Base-by-base conservation (phyloP, 2,888 invertebrate genomes). In the Sesia apiformis region DNA sequence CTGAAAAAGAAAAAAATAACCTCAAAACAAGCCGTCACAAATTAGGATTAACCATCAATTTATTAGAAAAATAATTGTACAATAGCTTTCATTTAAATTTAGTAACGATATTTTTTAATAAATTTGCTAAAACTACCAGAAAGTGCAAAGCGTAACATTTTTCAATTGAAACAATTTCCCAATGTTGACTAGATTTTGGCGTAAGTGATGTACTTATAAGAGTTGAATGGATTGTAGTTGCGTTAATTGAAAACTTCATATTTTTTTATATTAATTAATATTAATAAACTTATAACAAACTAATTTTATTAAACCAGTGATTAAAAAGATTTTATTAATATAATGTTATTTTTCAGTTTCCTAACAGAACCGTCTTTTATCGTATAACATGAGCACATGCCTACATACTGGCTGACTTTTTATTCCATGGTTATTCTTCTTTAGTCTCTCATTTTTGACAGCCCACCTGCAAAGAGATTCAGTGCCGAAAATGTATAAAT, bases 401-500 rank as follows among this genome's bases (percentile, higher is more conserved):
- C 7, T 42, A 42, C 5, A 5, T 3, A 42, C 5, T 42, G 7
- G 42, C 5, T 7, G 42, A 5, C 7, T 42, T 42, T 42, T 6
- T 42, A 42, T 6, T 42, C 7, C 3, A 42, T 42, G 5, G 42
- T 42, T 42, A 7, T 3, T 5, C 42, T 7, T 42, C 7, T 42
- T 42, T 42, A 42, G 5, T 7, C 5, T 42, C 42, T 6, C 42
- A 7, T 42, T 42, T 42, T 42, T 42, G 42, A 5, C 42, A 7
- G 5, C 42, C 42, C 1, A 3, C 1, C 5, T 42, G 42, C 42
- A 6, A 42, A 50, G 78, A 76, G 74, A 72, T 78, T 79, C 73
- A 55, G 74, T 80, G 78, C 78, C 81, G 81, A 87, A 88, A 87
- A 89, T 89, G 89, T 85, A 81, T 61, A 85, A 79, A 87, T 82